Conservation (phyloP, 2,888 invertebrate genomes). For the Tetheella fluctuosa region DNA sequence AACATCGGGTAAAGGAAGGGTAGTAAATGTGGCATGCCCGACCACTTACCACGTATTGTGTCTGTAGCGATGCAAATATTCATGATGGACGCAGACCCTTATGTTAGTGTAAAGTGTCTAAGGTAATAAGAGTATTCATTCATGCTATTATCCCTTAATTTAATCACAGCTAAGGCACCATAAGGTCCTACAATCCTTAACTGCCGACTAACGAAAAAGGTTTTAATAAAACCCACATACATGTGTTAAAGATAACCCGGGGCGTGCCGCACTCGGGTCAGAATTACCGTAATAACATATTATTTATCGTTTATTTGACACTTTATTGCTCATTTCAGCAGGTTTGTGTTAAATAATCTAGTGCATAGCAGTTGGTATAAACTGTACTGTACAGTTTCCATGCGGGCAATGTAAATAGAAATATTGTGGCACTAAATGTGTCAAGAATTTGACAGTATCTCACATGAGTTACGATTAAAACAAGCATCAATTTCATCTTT, state of each 20-base stretch:
- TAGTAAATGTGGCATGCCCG: no score
- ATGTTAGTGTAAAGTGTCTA: no score
- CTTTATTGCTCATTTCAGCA: conserved; percentile 3
- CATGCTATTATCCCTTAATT: no score
- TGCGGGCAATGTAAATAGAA: not conserved
- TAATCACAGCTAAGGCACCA: not conserved
- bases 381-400: not conserved
- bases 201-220: not conserved
- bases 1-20: no score
- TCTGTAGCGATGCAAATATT: no score
- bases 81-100: no score
- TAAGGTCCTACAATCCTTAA: not conserved
- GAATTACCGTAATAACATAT: conserved; percentile 7
- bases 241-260: not conserved
- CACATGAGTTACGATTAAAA: not conserved
- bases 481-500: not conserved
- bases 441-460: not conserved
- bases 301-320: conserved; percentile 5
- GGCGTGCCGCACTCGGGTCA: not conserved
- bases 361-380: not conserved
- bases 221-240: conserved; percentile 1
- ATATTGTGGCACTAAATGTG: not conserved
- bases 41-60: no score
- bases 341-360: not conserved
- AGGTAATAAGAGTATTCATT: no score